phyloP scores from a whole-genome alignment of 2,797 vertebrate species.

The Crocodylus rhombifer region DNA sequence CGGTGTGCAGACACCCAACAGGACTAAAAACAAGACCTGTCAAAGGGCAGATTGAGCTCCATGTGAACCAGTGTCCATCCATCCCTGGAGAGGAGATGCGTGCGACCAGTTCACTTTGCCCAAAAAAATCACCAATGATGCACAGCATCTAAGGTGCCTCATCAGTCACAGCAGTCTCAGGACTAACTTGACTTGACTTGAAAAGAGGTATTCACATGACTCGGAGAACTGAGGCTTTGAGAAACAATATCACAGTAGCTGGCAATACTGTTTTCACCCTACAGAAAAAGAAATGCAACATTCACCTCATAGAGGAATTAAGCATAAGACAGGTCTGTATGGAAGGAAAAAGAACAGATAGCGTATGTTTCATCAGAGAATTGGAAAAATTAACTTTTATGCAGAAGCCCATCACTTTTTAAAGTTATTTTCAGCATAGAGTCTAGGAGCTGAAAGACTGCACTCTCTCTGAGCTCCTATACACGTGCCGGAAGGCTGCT shows the following conservation, averaged over 20 bases:
- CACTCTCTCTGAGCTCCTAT: neutral
- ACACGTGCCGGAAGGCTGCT: neutral
- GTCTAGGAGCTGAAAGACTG: neutral
- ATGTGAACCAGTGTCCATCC: too few species aligned
- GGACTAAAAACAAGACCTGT: too few species aligned
- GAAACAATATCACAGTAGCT: neutral
- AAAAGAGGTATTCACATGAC: neutral
- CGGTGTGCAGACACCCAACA: too few species aligned
- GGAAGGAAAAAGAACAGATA: neutral
- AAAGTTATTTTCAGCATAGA: neutral
- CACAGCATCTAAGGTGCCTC: too few species aligned
- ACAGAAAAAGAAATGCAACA: neutral
- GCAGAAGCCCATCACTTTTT: neutral
- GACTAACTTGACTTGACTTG: too few species aligned
- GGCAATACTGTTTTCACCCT: neutral
- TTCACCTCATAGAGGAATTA: neutral
- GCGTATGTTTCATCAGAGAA: neutral
- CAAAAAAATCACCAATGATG: too few species aligned
- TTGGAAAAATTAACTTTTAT: neutral
- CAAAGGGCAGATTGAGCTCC: too few species aligned
- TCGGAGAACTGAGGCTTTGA: neutral
- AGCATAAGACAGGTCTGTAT: neutral
- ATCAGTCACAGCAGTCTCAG: too few species aligned
- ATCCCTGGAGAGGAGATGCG: too few species aligned
- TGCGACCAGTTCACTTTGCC: too few species aligned